phyloP scores from a whole-genome alignment of 1,140 invertebrate genomes.

The Leptopilina clavipes region DNA sequence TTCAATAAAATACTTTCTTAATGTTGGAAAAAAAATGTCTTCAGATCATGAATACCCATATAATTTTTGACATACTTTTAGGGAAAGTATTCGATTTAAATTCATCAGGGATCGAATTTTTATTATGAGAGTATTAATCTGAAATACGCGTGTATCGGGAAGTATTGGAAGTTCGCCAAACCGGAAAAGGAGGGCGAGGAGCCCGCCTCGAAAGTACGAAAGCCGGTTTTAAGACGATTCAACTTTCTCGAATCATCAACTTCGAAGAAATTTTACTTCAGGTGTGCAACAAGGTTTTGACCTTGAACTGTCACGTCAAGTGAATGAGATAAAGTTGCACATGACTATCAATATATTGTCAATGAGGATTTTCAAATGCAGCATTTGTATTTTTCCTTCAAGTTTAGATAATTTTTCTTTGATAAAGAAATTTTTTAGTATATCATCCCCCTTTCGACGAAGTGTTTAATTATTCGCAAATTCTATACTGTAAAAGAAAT shows the following conservation, averaged over 20 bases:
- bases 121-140: constrained; percentile 16
- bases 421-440: too few relatives aligned
- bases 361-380: neutral
- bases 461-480: too few relatives aligned
- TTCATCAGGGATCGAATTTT: constrained; percentile 9
- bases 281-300: constrained; percentile 54
- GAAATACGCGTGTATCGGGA: constrained; percentile 17
- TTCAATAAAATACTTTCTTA: neutral
- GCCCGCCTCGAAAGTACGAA: constrained; percentile 52
- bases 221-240: constrained; percentile 52
- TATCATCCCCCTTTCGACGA: too few relatives aligned
- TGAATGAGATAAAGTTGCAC: neutral
- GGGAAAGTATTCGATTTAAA: constrained; percentile 25
- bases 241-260: constrained; percentile 56
- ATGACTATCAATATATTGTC: neutral
- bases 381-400: too few relatives aligned
- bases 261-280: constrained; percentile 40
- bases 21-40: neutral
- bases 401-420: too few relatives aligned
- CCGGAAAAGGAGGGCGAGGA: constrained; percentile 35
- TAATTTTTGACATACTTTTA: constrained; percentile 24
- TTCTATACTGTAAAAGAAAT: too few relatives aligned
- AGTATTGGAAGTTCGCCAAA: constrained; percentile 28
- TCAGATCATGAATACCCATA: neutral
- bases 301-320: constrained; percentile 50